Conservation (phyloP, 2,888 invertebrate species). For the Lasioglossum morio region DNA sequence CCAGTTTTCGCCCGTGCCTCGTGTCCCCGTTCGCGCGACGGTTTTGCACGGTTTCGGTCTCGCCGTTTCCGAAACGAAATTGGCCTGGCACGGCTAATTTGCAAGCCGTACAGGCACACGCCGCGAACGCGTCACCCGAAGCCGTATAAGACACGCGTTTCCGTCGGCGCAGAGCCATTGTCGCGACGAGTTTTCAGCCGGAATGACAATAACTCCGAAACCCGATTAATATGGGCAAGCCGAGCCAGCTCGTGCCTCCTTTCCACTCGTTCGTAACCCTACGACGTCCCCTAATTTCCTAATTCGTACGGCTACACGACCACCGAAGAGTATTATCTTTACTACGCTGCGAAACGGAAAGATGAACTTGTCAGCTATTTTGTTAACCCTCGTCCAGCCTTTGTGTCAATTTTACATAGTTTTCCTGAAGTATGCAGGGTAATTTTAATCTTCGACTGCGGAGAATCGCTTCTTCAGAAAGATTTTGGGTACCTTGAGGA, state of each 20-base stretch:
- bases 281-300: neutral
- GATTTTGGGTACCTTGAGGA: no score
- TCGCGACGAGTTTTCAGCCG: slow-evolving; percentile 53
- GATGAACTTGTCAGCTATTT: neutral
- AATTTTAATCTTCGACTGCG: no score
- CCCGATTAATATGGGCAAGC: slow-evolving; percentile 59
- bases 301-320: neutral
- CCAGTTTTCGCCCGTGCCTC: neutral
- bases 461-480: no score
- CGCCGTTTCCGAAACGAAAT: slow-evolving; percentile 15
- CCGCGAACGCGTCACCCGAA: slow-evolving; percentile 27
- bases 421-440: no score
- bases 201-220: slow-evolving; percentile 57
- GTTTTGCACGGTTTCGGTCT: neutral
- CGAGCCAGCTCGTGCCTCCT: neutral
- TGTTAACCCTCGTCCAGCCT: no score
- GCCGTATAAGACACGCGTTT: slow-evolving; percentile 70
- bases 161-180: slow-evolving; percentile 60
- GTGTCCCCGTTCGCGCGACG: neutral
- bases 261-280: slow-evolving; percentile 8
- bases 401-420: no score
- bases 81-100: slow-evolving; percentile 59
- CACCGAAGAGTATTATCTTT: neutral
- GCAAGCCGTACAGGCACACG: slow-evolving; percentile 56
- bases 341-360: neutral